Evolutionary conservation across 2,888 invertebrate species (phyloP).

Genomic region (Hololepta plana): DNA sequence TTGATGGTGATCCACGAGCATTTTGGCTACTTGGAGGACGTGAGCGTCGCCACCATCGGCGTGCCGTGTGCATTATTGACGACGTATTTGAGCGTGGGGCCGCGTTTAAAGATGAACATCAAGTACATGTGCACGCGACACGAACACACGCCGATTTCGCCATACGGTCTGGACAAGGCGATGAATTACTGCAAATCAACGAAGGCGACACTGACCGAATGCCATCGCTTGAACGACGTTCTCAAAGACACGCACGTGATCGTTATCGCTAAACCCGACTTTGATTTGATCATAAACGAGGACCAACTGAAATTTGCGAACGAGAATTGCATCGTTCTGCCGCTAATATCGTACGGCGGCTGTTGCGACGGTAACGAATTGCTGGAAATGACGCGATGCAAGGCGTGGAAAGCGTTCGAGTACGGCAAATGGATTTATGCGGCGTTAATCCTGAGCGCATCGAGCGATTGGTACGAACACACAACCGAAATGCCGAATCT

Average conservation of each 20-base stretch:
- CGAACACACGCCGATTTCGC: conserved; percentile 3
- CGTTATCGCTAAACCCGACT: conserved; percentile 2
- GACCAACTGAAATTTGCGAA: conserved; percentile 2
- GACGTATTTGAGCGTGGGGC: conserved; percentile 6
- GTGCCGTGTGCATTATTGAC: conserved; percentile 6
- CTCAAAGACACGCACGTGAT: conserved; percentile 6
- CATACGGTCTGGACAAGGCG: conserved; percentile 4
- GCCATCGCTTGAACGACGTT: not conserved
- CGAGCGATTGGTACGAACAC: conserved; percentile 5
- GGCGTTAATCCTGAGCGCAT: conserved; percentile 5
- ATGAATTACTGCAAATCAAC: conserved; percentile 4
- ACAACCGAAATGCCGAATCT: conserved; percentile 2
- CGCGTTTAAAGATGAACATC: conserved; percentile 7
- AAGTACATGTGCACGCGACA: conserved; percentile 4
- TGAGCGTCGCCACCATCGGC: conserved; percentile 7
- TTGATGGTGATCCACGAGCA: conserved; percentile 6
- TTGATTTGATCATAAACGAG: conserved; percentile 3
- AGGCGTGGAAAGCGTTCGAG: conserved; percentile 5
- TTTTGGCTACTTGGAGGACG: conserved; percentile 4
- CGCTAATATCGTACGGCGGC: conserved; percentile 5
- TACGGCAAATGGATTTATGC: conserved; percentile 7
- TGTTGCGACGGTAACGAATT: conserved; percentile 1
- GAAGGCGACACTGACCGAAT: conserved; percentile 5
- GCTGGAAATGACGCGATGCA: conserved; percentile 4
- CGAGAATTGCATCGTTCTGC: conserved; percentile 4